A percentile compares a stretch with the other conserved stretches of the same genome.
Conservation (phyloP, 2,797 vertebrate genomes). For the Poecilia picta region DNA sequence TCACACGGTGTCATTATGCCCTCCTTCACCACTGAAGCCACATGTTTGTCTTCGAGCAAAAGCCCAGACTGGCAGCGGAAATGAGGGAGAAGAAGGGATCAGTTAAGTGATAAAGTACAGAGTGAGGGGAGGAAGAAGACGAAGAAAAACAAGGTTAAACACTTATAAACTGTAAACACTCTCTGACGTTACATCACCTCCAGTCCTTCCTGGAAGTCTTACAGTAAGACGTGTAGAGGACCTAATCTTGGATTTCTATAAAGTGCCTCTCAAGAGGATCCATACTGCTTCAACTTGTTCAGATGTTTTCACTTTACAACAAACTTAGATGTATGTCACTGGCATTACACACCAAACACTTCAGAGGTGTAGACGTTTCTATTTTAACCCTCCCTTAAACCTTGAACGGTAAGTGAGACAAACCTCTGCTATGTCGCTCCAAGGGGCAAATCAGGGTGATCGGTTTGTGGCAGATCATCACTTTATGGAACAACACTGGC, state of each 20-base stretch:
- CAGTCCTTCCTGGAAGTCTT: too few species aligned
- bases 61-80: conserved; percentile 14
- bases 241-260: not conserved
- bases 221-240: not conserved
- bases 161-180: not conserved
- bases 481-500: too few species aligned
- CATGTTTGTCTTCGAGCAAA: conserved; percentile 50
- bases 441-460: too few species aligned
- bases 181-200: not conserved
- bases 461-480: too few species aligned
- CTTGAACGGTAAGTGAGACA: not conserved
- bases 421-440: not conserved
- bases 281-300: not conserved
- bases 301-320: not conserved
- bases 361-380: not conserved
- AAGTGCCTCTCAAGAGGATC: not conserved
- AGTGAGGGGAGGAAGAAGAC: conserved; percentile 7
- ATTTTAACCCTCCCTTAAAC: not conserved
- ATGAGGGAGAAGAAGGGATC: conserved; percentile 17
- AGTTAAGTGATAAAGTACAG: conserved; percentile 29
- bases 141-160: conserved; percentile 21
- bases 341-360: not conserved
- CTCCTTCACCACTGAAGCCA: conserved; percentile 35
- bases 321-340: not conserved
- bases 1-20: conserved; percentile 36